Conservation (phyloP, 2,113 vertebrate species). For the Hymenochirus boettgeri region DNA sequence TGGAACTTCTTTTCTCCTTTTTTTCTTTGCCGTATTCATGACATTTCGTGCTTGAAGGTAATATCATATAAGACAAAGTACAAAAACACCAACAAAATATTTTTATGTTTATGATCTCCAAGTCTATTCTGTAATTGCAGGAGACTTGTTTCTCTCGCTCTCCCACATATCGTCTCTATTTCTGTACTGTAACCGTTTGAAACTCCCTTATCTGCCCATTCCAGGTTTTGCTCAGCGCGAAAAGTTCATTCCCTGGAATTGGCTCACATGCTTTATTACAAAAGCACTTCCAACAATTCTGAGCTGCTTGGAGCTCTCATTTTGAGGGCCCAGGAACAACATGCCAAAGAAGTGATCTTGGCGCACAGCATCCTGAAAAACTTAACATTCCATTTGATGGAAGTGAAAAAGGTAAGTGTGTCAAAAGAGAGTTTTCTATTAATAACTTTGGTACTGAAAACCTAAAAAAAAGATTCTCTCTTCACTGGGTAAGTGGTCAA, state of each 20-base stretch:
- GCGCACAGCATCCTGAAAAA: slow-evolving; percentile 53
- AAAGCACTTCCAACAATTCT: slow-evolving; percentile 61
- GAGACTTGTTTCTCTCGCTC: too few species aligned
- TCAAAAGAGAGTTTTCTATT: too few species aligned
- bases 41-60: slow-evolving; percentile 55
- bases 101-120: too few species aligned
- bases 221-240: slow-evolving; percentile 58
- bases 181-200: too few species aligned
- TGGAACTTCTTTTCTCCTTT: slow-evolving; percentile 53
- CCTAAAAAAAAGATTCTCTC: too few species aligned
- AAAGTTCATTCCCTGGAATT: slow-evolving; percentile 57
- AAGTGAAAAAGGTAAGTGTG: not conserved
- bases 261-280: slow-evolving; percentile 61
- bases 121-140: too few species aligned
- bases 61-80: too few species aligned
- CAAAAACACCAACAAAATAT: too few species aligned
- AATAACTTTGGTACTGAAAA: too few species aligned
- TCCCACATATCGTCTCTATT: too few species aligned
- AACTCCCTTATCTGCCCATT: not conserved
- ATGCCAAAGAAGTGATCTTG: slow-evolving; percentile 58
- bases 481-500: too few species aligned
- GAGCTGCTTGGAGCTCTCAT: slow-evolving; percentile 57
- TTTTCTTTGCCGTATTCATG: slow-evolving; percentile 57
- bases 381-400: slow-evolving; percentile 4
- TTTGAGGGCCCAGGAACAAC: slow-evolving; percentile 57